Evolutionary conservation across 2,797 vertebrate genomes (phyloP).

Genomic region (Limnodromus scolopaceus): DNA sequence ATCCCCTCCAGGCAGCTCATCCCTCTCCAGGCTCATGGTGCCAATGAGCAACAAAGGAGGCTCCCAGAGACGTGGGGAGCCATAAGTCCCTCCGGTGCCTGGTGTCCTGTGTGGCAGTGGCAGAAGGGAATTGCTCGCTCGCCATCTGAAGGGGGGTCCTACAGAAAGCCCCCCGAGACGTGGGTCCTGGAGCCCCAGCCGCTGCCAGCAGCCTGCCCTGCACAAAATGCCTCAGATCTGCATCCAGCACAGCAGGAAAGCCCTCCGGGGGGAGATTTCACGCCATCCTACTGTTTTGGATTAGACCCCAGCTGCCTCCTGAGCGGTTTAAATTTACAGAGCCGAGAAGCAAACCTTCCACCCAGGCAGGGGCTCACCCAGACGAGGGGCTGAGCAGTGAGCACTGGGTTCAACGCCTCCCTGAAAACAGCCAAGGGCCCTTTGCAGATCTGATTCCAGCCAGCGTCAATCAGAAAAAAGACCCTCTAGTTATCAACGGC

Average conservation of each 20-base stretch:
- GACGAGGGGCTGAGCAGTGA: not conserved
- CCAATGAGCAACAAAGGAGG: not conserved
- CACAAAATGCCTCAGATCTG: not conserved
- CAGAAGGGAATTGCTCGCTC: not conserved
- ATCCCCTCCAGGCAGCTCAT: not conserved
- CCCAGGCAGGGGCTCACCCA: not conserved
- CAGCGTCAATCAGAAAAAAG: not conserved
- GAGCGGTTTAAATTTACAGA: not conserved
- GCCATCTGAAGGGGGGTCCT: fast-evolving
- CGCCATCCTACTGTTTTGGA: not conserved
- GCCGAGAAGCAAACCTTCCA: not conserved
- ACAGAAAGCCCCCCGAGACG: fast-evolving
- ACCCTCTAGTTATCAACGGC: not conserved
- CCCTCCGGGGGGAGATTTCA: not conserved
- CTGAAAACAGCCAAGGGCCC: not conserved
- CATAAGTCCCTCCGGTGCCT: not conserved
- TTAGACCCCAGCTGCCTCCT: not conserved
- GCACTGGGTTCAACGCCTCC: not conserved
- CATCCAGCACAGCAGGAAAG: not conserved
- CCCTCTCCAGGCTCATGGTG: not conserved
- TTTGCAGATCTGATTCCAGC: not conserved
- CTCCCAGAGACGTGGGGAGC: not conserved
- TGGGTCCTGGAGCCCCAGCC: not conserved
- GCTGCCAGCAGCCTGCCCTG: not conserved
- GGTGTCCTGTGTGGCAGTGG: not conserved